Base-by-base conservation (phyloP, 2,113 vertebrate species). In the Aldabrachelys gigantea region DNA sequence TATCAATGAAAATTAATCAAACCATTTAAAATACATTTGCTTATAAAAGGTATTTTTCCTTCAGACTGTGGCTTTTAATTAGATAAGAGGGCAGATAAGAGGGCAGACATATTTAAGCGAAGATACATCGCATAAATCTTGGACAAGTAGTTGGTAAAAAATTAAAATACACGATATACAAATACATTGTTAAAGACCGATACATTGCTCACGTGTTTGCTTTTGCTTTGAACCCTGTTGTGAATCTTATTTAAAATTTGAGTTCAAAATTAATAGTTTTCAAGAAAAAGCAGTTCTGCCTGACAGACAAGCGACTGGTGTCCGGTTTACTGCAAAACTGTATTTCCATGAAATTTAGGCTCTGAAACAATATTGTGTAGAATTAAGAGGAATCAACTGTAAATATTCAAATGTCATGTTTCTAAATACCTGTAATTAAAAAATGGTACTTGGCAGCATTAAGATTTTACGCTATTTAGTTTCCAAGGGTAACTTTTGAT, bases 91-190 rank as follows among this genome's bases (percentile, higher is more conserved):
- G n/a, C 21, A 41, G 6, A 41, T 41, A 41, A 41, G 41, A 41
- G 41, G 41, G 54, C 89, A 88, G 94, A 95, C 90, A 85, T 90
- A 85, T 91, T 87, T 91, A 83, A 4, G 14, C 65, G 80, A 88
- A 89, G 50, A 95, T 89, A 90, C 52, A 0, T 38, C n/a, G 10
- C 29, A 7, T 52, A 54, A 17, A 4, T 47, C 53, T 92, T 41
- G 69, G 81, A 65, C 87, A 83, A 0, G 2, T 69, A 84, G 94
- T 92, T 93, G 91, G 44, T 35, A 54, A 65, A 88, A 94, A 89
- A n/a, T 47, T 83, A 93, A 88, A 76, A 72, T 24, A 31, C 11
- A 10, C 38, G 47, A 88, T 38, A 80, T 31, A 85, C 14, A 84
- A 52, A 41, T 14, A 8, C 25, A 41, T 25, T 53, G 50, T 80